Percentiles rank a stretch among this genome's conserved stretches.
Conservation (phyloP, 1,140 invertebrate genomes). For the Drosophila ambigua region DNA sequence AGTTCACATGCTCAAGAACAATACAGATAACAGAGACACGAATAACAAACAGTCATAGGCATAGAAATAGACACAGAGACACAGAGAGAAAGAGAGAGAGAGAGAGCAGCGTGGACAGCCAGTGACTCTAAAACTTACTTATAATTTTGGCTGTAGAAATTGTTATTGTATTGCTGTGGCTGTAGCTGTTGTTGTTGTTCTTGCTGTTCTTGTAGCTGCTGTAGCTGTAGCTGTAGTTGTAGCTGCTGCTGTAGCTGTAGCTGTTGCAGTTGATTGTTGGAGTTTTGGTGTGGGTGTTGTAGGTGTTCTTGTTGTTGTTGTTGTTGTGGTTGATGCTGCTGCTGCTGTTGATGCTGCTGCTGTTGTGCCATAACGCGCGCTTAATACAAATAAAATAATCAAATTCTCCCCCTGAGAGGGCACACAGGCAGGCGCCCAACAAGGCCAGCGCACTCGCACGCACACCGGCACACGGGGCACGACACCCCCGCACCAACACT, state of each 20-base stretch:
- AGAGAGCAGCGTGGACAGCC: constrained; percentile 12
- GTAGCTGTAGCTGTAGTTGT: constrained; percentile 50
- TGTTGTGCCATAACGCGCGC: constrained; percentile 74
- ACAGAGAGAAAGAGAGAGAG: constrained; percentile 16
- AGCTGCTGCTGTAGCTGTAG: constrained; percentile 42
- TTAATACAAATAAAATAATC: constrained; percentile 69
- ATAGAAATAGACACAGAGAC: constrained; percentile 20
- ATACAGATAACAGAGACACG: constrained; percentile 4
- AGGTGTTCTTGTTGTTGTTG: constrained; percentile 54
- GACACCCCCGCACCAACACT: constrained; percentile 1
- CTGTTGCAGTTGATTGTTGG: constrained; percentile 23
- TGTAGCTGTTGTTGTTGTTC: constrained; percentile 58
- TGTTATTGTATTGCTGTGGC: constrained; percentile 73
- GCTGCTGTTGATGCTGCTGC: constrained; percentile 62
- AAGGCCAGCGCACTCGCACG: constrained; percentile 27
- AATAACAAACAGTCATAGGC: constrained; percentile 5
- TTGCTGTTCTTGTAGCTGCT: constrained; percentile 41
- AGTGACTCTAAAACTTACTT: constrained; percentile 75
- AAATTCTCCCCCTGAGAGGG: constrained; percentile 44
- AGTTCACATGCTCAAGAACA: constrained; percentile 21
- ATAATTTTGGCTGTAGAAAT: constrained; percentile 77
- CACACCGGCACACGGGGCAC: constrained; percentile 17
- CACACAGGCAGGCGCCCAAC: constrained; percentile 33
- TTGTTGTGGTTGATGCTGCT: constrained; percentile 42
- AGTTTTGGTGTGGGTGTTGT: constrained; percentile 26